Base-by-base conservation (phyloP, 2,888 invertebrate genomes). In the Tetheella fluctuosa region DNA sequence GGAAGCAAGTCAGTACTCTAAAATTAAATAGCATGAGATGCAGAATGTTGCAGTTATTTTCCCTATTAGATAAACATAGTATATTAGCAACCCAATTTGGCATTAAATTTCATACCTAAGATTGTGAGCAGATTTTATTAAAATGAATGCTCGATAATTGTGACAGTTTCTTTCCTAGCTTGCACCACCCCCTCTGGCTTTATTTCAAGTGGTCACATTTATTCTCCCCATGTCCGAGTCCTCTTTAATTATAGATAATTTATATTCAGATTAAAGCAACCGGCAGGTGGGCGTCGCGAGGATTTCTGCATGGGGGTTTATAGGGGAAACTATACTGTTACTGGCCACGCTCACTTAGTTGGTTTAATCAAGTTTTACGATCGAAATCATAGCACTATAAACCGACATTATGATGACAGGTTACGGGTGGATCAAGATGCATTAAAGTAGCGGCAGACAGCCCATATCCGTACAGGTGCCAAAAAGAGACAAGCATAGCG, bases 241-340 rank as follows among this genome's bases (percentile, higher is more conserved):
- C 83, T 88, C 88, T 91, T 91, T 92, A 92, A 92, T 92, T 92
- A 91, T 90, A 86, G 88, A 91, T 89, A 91, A 92, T 92, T 92
- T 92, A 92, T 92, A 92, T 92, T 91, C 91, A 91, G 91, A 91
- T 91, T 92, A 91, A 86, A 85, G 79, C 73, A 74, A 80, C 80
- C 79, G 81, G 76, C 90, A 90, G 91, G 90, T 90, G 89, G 84
- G 73, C 73, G 79, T 67, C 60, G 64, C 63, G 64, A 63, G 58
- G 63, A 61, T 64, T 59, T 56, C 57, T 57, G 63, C 58, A 48
- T 17, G 17, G 48, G 10, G 48, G 48, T 48, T 48, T 48, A 48
- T 48, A 20, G 48, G 48, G 48, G 48, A 20, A 48, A 48, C 48
- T 48, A 20, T 20, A 48, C 20, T 48, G 20, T 48, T n/a, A 20